A percentile compares a stretch with the other conserved stretches of the same genome.
These are phyloP conservation scores for cat (Felis catus) DNA, from an alignment of 2,113 vertebrate genomes.

Conservation along the genomic window F.catus_Fca126_mat1.0 CM031414.1:78333001-78333500, in stretches of 20 bases:
- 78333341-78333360: not conserved
- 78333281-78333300: not conserved
- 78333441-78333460: constrained; percentile 80
- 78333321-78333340: not conserved
- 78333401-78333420: constrained; percentile 47
- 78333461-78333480: constrained; percentile 64
- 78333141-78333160: not conserved
- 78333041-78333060: not conserved
- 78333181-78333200: not conserved
- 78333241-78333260: not conserved
- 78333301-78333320: not conserved
- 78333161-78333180: not conserved
- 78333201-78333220: not conserved
- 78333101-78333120: not conserved
- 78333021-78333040: not conserved
- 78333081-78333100: not conserved
- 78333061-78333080: not conserved
- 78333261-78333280: not conserved
- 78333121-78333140: not conserved
- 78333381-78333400: constrained; percentile 45
- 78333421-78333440: constrained; percentile 67
- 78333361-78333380: constrained; percentile 37
- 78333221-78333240: not conserved
- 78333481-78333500: constrained; percentile 77
- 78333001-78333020: not conserved